phyloP scores from a whole-genome alignment of 1,140 invertebrate species.

The Pantala flavescens region DNA sequence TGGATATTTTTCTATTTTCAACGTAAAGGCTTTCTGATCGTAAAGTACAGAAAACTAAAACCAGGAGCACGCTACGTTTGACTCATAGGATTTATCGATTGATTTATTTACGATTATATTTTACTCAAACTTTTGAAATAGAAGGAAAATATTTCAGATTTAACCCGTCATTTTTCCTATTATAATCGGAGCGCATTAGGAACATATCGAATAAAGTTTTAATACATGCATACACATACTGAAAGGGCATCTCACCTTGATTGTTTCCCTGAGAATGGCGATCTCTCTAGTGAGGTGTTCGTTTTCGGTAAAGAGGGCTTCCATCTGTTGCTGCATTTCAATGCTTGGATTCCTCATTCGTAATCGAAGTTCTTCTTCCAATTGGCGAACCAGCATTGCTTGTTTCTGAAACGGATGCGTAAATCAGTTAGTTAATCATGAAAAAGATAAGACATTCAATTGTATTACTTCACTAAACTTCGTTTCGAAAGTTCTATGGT shows the following conservation, averaged over 20 bases:
- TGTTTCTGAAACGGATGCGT: slow-evolving; percentile 68
- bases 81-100: no score
- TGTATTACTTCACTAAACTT: neutral
- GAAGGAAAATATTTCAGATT: no score
- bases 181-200: no score
- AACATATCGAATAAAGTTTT: no score
- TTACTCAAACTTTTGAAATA: no score
- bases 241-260: slow-evolving; percentile 55
- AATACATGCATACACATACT: no score
- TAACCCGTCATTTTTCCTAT: no score
- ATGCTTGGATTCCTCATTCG: slow-evolving; percentile 70
- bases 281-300: slow-evolving; percentile 92
- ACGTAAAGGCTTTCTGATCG: no score
- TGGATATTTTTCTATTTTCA: no score
- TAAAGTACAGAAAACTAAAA: no score
- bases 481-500: neutral
- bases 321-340: slow-evolving; percentile 84
- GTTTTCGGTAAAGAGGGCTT: slow-evolving; percentile 84
- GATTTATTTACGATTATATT: no score
- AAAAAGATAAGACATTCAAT: neutral
- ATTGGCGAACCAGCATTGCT: slow-evolving; percentile 82
- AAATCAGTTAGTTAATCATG: neutral
- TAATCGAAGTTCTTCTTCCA: slow-evolving; percentile 79
- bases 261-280: slow-evolving; percentile 85
- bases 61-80: no score